Evolutionary conservation across 2,888 invertebrate species (phyloP).

Genomic region (Dicyrtomina minuta): DNA sequence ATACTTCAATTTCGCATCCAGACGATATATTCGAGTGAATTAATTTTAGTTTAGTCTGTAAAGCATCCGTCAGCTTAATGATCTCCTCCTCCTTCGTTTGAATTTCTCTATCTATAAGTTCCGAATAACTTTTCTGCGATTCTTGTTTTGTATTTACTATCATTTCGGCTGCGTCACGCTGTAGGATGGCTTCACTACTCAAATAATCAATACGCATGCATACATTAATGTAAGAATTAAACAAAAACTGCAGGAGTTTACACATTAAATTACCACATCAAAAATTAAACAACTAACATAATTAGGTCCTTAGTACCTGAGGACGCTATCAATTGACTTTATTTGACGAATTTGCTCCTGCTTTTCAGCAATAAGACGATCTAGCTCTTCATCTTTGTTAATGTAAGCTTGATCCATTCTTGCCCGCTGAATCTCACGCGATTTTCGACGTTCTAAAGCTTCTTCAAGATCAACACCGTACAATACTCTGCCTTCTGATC

Average conservation of each 20-base stretch:
- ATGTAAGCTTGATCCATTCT: neutral
- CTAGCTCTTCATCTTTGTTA: constrained; percentile 2
- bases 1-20: neutral
- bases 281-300: too few relatives aligned
- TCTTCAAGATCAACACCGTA: constrained; percentile 22
- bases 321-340: neutral
- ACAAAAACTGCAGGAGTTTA: too few relatives aligned
- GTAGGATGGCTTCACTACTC: too few relatives aligned
- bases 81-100: neutral
- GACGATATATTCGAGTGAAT: neutral
- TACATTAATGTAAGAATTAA: too few relatives aligned
- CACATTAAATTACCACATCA: too few relatives aligned
- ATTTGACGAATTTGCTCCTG: neutral
- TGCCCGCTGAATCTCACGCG: constrained; percentile 5
- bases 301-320: constrained; percentile 7
- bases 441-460: constrained; percentile 7
- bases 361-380: constrained; percentile 7
- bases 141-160: too few relatives aligned
- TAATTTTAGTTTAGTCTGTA: neutral
- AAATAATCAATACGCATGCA: too few relatives aligned
- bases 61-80: neutral
- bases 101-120: neutral
- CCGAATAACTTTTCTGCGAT: too few relatives aligned
- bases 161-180: too few relatives aligned
- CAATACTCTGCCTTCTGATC: constrained; percentile 10